Evolutionary conservation across 2,888 invertebrate species (phyloP), one percentile per base, ranked within the genome.

Genomic region (Brassicogethes aeneus): DNA sequence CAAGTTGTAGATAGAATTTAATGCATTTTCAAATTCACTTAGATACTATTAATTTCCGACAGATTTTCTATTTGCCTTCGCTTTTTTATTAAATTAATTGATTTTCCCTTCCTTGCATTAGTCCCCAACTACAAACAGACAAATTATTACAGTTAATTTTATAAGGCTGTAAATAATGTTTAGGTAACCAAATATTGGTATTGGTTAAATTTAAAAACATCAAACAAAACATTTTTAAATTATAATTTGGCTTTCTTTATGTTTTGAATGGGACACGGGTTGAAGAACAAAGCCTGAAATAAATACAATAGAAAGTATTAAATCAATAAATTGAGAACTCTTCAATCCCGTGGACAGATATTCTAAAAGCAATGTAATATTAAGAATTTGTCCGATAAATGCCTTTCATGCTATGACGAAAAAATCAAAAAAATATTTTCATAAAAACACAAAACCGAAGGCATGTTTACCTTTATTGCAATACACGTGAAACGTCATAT

Each of bases 241-340:
- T n/a, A n/a, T n/a, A n/a, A n/a, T n/a, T n/a, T n/a, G n/a, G n/a
- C n/a, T n/a, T n/a, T n/a, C n/a, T n/a, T n/a, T n/a, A n/a, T n/a
- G n/a, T 7, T 23, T 23, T 23, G 23, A 23, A 23, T 23, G 5
- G 23, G 5, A 10, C 23, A 23, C 23, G 5, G n/a, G n/a, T n/a
- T n/a, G 23, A 7, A 23, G 23, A 23, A 23, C 23, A 23, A 23
- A 23, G 23, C 5, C 23, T 10, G 23, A 23, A 23, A 23, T 23
- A 23, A 23, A 23, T 23, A 23, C 23, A 23, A 23, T 23, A 23
- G 23, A 23, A 23, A 23, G 23, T 23, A 23, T 23, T 23, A 23
- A 23, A 23, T 23, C 23, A 23, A 23, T 23, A 23, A 23, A 23
- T 23, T 23, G 23, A 23, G 23, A 23, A 23, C 23, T 23, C 23